phyloP scores from a whole-genome alignment of 2,797 vertebrate genomes.

The Tiaroga cobitis region DNA sequence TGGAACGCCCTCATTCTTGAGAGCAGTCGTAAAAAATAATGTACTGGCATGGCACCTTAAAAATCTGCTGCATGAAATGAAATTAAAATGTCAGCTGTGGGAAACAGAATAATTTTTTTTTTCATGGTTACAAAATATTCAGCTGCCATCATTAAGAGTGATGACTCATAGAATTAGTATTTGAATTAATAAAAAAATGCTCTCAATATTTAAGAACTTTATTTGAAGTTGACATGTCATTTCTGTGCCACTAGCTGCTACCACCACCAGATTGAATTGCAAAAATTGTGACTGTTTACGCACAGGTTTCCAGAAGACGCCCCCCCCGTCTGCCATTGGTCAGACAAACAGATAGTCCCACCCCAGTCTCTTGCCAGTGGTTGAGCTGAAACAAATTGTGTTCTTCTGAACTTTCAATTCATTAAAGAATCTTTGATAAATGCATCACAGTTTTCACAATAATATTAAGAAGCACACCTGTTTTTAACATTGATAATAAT shows the following conservation, averaged over 20 bases:
- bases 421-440: neutral
- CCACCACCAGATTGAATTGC: neutral
- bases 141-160: neutral
- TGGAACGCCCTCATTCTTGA: neutral
- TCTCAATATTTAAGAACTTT: neutral
- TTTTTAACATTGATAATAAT: neutral
- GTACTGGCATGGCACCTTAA: neutral
- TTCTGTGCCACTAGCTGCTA: neutral
- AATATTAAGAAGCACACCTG: neutral
- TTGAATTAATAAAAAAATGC: neutral
- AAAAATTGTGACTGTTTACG: neutral
- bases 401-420: neutral
- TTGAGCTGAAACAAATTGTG: neutral
- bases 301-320: neutral
- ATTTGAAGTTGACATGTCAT: neutral
- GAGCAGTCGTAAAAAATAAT: neutral
- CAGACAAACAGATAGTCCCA: neutral
- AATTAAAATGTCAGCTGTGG: neutral
- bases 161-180: neutral
- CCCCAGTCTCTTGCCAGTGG: neutral
- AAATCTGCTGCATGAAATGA: neutral
- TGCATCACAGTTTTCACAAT: neutral
- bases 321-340: neutral
- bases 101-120: neutral
- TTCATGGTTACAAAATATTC: neutral